phyloP scores from a whole-genome alignment of 2,113 vertebrate species.

The Stigmatopora argus region DNA sequence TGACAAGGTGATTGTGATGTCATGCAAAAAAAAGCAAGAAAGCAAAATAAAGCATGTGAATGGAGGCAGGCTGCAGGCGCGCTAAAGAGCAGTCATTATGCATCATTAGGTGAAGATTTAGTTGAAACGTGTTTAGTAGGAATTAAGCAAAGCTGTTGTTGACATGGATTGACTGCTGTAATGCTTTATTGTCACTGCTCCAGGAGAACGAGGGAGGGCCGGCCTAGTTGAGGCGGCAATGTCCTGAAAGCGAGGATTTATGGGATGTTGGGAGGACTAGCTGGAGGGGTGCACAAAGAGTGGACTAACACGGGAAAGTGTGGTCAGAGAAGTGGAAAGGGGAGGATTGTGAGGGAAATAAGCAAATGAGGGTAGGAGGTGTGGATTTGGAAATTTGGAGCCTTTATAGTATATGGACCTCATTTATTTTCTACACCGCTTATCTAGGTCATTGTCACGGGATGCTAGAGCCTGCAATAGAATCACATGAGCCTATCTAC shows the following conservation, averaged over 20 bases:
- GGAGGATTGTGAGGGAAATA: slow-evolving; percentile 6
- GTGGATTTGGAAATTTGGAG: background rate
- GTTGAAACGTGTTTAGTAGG: slow-evolving; percentile 79
- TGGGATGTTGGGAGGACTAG: slow-evolving; percentile 63
- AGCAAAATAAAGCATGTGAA: slow-evolving; percentile 54
- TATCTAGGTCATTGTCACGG: too few relatives aligned
- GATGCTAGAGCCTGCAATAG: too few relatives aligned
- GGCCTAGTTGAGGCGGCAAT: slow-evolving; percentile 55
- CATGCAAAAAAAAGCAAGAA: slow-evolving; percentile 8
- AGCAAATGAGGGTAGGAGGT: slow-evolving; percentile 17
- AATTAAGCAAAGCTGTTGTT: slow-evolving; percentile 82
- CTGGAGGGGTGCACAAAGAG: slow-evolving; percentile 38
- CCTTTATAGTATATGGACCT: background rate
- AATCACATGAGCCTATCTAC: too few relatives aligned
- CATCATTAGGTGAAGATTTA: slow-evolving; percentile 82
- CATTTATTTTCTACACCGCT: too few relatives aligned
- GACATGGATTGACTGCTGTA: slow-evolving; percentile 81
- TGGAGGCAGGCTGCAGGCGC: slow-evolving; percentile 66
- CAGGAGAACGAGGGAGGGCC: slow-evolving; percentile 71
- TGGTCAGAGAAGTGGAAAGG: slow-evolving; percentile 33
- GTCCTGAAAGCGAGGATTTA: slow-evolving; percentile 70
- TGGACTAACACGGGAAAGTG: slow-evolving; percentile 43
- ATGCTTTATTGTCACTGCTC: slow-evolving; percentile 79
- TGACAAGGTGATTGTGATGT: slow-evolving; percentile 34
- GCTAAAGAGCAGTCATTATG: slow-evolving; percentile 76